Percentiles rank a stretch among this genome's conserved stretches.
Conservation (phyloP, 1,140 invertebrate species). For the Heterodera carotae region DNA sequence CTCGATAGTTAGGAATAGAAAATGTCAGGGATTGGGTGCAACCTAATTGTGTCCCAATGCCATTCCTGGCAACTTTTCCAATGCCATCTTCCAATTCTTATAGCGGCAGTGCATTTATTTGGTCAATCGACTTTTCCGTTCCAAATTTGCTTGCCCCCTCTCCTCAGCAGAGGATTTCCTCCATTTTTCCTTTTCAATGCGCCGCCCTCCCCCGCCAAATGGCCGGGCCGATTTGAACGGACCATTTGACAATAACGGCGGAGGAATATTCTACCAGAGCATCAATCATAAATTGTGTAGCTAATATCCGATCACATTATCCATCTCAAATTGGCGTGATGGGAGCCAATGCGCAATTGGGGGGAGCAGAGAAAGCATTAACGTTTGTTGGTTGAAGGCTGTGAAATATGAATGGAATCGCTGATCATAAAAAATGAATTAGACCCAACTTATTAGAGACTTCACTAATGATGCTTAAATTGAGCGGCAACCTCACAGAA, state of each 20-base stretch:
- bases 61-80: background rate
- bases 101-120: no score
- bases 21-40: no score
- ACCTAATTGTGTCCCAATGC: no score
- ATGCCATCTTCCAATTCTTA: no score
- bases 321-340: background rate
- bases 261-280: background rate
- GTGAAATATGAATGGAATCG: no score
- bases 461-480: background rate
- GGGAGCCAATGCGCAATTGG: no score
- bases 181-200: background rate
- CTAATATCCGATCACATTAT: background rate
- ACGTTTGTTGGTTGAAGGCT: no score
- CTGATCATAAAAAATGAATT: no score
- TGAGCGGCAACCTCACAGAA: background rate
- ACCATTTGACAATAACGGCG: conserved; percentile 3
- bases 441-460: no score
- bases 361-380: no score
- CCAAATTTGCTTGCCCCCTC: no score
- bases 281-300: background rate
- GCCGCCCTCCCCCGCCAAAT: background rate
- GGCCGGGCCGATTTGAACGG: conserved; percentile 14
- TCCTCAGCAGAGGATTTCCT: background rate
- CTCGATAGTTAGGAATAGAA: no score
- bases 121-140: background rate